These are phyloP conservation scores for Drosophila demipolita DNA, from an alignment of 2,888 invertebrate species.

Conservation along the genomic window DNA sequence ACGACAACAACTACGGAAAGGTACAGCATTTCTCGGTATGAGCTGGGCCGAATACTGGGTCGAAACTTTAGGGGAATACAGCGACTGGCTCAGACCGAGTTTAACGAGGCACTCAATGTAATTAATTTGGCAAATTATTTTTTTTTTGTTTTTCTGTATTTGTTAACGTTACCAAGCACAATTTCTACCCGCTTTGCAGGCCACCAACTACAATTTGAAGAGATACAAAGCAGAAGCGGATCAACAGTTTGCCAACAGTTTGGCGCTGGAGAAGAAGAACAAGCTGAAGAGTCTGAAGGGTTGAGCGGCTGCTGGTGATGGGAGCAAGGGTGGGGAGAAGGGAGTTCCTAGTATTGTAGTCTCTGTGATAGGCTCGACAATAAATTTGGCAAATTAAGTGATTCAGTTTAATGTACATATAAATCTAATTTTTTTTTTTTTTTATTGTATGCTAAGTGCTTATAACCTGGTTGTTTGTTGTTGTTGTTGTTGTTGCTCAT, in stretches of 20 bases:
- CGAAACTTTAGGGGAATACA: conserved; percentile 84
- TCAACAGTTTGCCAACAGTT: conserved; percentile 82
- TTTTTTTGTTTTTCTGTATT: neutral
- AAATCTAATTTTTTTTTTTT: neutral
- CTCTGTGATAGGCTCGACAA: conserved; percentile 11
- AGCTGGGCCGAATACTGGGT: conserved; percentile 83
- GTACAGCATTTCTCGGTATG: conserved; percentile 83
- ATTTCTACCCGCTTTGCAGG: conserved; percentile 61
- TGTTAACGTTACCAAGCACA: neutral
- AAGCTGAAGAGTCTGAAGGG: conserved; percentile 72
- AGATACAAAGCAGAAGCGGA: conserved; percentile 81
- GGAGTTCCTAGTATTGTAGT: conserved; percentile 1
- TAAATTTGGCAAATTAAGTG: neutral
- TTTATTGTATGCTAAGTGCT: neutral
- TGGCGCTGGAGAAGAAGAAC: conserved; percentile 79
- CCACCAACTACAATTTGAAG: conserved; percentile 82
- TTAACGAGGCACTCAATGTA: conserved; percentile 84
- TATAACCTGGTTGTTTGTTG: conserved; percentile 6
- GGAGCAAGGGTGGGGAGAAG: no score
- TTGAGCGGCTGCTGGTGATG: conserved; percentile 22
- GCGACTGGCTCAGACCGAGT: conserved; percentile 81
- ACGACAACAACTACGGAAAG: conserved; percentile 81
- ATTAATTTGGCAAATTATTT: conserved; percentile 14
- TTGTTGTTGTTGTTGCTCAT: conserved; percentile 2
- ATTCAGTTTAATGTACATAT: neutral